Conservation (phyloP, 37 sponge, comb jelly and placozoan species). For the Cliona cf. orientalis region DNA sequence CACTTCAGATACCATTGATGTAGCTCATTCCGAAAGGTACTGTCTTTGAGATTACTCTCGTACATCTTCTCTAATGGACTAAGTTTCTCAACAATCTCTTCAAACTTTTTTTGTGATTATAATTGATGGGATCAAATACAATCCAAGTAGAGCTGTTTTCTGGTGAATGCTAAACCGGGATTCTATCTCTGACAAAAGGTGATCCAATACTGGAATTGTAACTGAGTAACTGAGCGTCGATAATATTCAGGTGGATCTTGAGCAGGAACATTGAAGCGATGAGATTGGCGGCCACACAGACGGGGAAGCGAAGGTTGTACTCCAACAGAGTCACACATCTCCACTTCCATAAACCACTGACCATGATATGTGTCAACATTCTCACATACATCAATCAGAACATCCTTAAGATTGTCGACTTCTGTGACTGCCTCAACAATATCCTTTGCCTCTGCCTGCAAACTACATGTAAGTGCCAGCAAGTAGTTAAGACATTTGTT, state of each 20-base stretch:
- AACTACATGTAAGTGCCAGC: slow-evolving; percentile 36
- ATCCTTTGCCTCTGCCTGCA: slow-evolving; percentile 69
- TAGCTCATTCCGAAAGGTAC: slow-evolving; percentile 30
- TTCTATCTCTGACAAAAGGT: slow-evolving; percentile 35
- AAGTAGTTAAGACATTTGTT: slow-evolving; percentile 53
- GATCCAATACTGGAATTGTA: slow-evolving; percentile 37
- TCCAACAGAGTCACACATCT: slow-evolving; percentile 20
- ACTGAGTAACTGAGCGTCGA: slow-evolving; percentile 11
- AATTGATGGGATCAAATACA: slow-evolving; percentile 19
- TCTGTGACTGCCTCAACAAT: slow-evolving; percentile 63
- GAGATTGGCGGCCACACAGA: slow-evolving; percentile 38
- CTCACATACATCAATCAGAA: slow-evolving; percentile 33
- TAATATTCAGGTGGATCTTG: slow-evolving; percentile 31
- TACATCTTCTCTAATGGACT: slow-evolving; percentile 10
- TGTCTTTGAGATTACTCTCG: slow-evolving; percentile 31
- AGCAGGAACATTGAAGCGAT: slow-evolving; percentile 35
- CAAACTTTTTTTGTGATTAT: neutral
- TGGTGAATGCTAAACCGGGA: slow-evolving; percentile 37
- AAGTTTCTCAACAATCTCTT: neutral
- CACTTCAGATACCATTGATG: slow-evolving; percentile 46
- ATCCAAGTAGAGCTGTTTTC: slow-evolving; percentile 38
- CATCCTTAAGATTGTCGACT: slow-evolving; percentile 27
- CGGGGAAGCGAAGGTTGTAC: slow-evolving; percentile 23
- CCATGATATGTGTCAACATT: slow-evolving; percentile 36
- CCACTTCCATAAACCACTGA: slow-evolving; percentile 22